phyloP scores from a whole-genome alignment of 2,888 invertebrate genomes.

The Notodonta dromedarius region DNA sequence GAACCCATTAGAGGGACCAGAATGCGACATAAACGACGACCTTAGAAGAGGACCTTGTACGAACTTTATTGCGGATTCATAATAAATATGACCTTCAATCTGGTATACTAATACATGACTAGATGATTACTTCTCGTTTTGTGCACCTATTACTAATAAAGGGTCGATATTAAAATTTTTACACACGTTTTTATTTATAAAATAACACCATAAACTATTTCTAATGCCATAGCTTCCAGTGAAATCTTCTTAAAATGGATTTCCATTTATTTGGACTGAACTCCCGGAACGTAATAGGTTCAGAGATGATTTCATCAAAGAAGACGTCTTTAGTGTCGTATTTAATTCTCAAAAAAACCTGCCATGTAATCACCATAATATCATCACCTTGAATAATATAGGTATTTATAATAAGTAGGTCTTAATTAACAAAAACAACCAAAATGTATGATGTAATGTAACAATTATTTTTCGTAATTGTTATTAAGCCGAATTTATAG shows the following conservation, averaged over 20 bases:
- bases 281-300: too few species aligned
- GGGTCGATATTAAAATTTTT: too few species aligned
- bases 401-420: neutral
- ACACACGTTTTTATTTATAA: too few species aligned
- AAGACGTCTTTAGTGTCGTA: too few species aligned
- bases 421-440: neutral
- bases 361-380: neutral
- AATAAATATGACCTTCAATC: neutral
- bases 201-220: too few species aligned
- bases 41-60: neutral
- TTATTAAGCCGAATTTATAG: neutral
- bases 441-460: neutral
- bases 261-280: too few species aligned
- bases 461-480: neutral
- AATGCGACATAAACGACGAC: neutral
- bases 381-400: neutral
- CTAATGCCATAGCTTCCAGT: too few species aligned
- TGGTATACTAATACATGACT: neutral
- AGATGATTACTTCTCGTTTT: neutral
- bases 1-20: neutral
- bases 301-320: too few species aligned
- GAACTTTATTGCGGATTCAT: neutral
- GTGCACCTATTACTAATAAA: too few species aligned
- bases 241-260: too few species aligned
- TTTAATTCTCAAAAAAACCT: too few species aligned